Conservation (phyloP, 2,113 vertebrate genomes). For the Tupaia chinensis region DNA sequence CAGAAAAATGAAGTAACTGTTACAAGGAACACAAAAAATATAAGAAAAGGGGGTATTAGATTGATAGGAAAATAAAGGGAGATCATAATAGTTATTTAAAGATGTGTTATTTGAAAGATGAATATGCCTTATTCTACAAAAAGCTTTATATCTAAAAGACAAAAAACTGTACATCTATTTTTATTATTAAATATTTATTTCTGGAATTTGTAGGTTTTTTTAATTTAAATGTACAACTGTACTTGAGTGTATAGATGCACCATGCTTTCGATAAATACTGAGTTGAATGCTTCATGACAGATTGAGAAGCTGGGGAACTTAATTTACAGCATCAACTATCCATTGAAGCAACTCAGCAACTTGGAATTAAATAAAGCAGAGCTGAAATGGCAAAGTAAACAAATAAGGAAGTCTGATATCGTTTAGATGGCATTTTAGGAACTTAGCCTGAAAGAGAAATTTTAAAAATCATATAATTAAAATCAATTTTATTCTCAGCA, state of each 20-base stretch:
- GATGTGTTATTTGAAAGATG: neutral
- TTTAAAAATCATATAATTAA: constrained; percentile 55
- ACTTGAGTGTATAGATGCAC: neutral
- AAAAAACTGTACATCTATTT: neutral
- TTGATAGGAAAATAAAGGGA: constrained; percentile 7
- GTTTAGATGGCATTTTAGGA: constrained; percentile 1
- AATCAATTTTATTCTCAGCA: constrained; percentile 11
- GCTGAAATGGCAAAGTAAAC: constrained; percentile 45
- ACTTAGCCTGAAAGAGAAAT: neutral
- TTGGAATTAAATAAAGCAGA: constrained; percentile 64
- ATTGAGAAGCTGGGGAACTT: constrained; percentile 15
- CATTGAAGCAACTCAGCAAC: constrained; percentile 10
- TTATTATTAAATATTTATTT: constrained; percentile 3
- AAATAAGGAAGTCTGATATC: constrained; percentile 48
- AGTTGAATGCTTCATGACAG: constrained; percentile 14
- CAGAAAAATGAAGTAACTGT: neutral
- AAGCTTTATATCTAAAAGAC: neutral
- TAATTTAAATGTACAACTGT: neutral
- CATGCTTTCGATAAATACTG: neutral
- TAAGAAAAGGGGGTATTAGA: neutral
- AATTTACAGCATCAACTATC: constrained; percentile 51
- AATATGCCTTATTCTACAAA: neutral
- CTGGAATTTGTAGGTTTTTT: neutral
- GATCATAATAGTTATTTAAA: neutral
- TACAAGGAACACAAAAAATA: neutral